A percentile compares a stretch with the other conserved stretches of the same genome.
Evolutionary conservation across 2,888 invertebrate genomes (phyloP).

Genomic region (Hymenopus coronatus): DNA sequence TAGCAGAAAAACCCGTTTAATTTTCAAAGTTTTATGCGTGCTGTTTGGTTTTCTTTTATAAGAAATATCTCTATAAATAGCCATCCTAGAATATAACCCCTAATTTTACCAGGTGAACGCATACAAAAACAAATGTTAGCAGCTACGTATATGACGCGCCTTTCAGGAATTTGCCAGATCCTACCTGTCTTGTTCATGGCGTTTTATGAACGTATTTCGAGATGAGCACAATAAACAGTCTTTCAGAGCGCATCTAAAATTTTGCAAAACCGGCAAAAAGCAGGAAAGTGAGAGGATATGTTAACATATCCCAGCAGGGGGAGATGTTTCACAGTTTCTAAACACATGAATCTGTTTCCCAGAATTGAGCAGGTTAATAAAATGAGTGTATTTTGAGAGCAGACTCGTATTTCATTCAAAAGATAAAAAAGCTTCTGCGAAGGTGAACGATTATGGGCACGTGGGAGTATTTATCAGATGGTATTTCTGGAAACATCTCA

Average conservation of each 20-base stretch:
- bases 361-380: not conserved
- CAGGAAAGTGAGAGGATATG: not conserved
- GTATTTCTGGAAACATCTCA: not conserved
- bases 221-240: not conserved
- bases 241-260: not conserved
- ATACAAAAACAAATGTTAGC: too few relatives aligned
- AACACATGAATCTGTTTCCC: not conserved
- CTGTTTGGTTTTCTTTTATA: too few relatives aligned
- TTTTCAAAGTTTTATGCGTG: too few relatives aligned
- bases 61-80: too few relatives aligned
- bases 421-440: not conserved
- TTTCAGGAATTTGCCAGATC: not conserved
- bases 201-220: not conserved
- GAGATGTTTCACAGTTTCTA: not conserved
- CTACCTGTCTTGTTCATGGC: not conserved
- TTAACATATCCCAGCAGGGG: not conserved
- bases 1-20: too few relatives aligned
- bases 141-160: too few relatives aligned
- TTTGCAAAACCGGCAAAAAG: not conserved
- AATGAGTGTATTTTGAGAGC: not conserved
- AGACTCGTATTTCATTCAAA: not conserved
- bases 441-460: not conserved
- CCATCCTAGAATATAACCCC: too few relatives aligned
- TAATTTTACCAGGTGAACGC: too few relatives aligned
- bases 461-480: not conserved